Evolutionary conservation across 1,140 invertebrate species (phyloP).

Genomic region (Arctopsyche grandis): DNA sequence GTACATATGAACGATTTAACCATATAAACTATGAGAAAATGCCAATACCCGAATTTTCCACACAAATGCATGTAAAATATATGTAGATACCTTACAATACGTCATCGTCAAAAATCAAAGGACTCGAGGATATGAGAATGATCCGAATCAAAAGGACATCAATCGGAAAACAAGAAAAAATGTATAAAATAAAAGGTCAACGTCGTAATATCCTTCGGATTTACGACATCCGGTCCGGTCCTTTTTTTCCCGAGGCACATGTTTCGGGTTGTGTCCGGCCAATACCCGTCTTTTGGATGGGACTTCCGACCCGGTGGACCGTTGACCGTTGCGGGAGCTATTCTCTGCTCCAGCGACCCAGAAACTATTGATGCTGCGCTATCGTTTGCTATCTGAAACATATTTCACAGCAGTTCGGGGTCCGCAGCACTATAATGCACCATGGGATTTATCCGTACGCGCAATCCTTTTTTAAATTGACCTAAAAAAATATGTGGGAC

Average conservation of each 20-base stretch:
- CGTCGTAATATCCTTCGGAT: neutral
- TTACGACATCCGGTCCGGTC: neutral
- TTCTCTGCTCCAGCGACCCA: constrained; percentile 35
- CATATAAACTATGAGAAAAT: too few relatives aligned
- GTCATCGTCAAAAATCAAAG: too few relatives aligned
- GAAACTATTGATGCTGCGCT: constrained; percentile 25
- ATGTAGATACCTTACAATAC: too few relatives aligned
- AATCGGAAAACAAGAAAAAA: neutral
- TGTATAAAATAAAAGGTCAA: neutral
- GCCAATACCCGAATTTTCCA: too few relatives aligned
- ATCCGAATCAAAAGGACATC: constrained; percentile 1
- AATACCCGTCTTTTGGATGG: neutral
- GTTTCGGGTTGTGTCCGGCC: neutral
- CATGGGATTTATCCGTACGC: neutral
- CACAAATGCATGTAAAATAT: too few relatives aligned
- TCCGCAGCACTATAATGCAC: neutral
- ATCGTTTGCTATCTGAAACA: constrained; percentile 14
- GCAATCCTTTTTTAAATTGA: neutral
- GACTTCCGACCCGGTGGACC: neutral
- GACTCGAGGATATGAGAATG: too few relatives aligned
- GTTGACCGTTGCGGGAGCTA: neutral
- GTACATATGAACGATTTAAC: too few relatives aligned
- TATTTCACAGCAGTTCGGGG: neutral
- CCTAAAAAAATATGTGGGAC: neutral
- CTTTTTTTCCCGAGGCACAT: neutral